Evolutionary conservation across 2,888 invertebrate species (phyloP).

Genomic region (Dryobotodes eremita): DNA sequence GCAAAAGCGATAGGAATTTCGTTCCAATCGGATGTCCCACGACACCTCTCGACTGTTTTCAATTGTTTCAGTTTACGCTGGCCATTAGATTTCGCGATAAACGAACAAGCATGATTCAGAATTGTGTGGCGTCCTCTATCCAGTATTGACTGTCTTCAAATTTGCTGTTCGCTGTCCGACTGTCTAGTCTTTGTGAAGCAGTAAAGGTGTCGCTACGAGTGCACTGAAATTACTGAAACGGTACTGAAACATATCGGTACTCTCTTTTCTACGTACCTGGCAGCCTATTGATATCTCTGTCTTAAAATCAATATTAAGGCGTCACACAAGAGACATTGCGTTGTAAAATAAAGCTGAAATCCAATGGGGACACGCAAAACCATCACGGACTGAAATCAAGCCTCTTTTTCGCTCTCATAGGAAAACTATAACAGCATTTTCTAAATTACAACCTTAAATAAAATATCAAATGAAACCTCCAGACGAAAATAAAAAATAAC

Average conservation of each 20-base stretch:
- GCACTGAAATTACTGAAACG: background rate
- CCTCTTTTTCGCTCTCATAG: slow-evolving; percentile 25
- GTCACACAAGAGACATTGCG: background rate
- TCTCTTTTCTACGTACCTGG: slow-evolving; percentile 17
- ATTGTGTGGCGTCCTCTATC: slow-evolving; percentile 28
- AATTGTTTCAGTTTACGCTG: background rate
- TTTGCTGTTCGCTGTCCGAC: background rate
- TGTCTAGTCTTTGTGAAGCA: slow-evolving; percentile 5
- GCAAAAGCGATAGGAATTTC: background rate
- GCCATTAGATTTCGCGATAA: background rate
- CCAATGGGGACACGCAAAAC: slow-evolving; percentile 29
- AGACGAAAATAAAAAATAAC: slow-evolving; percentile 6
- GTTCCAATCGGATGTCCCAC: background rate
- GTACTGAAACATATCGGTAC: slow-evolving; percentile 1
- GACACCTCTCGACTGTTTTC: background rate
- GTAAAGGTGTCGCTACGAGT: slow-evolving; percentile 35
- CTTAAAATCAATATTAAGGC: slow-evolving; percentile 43
- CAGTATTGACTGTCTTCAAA: background rate
- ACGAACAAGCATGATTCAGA: background rate
- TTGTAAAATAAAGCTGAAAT: background rate
- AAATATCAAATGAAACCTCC: background rate
- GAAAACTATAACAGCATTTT: background rate
- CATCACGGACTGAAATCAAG: background rate
- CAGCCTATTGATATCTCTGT: slow-evolving; percentile 8
- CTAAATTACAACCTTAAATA: background rate